A percentile compares a stretch with the other conserved stretches of the same genome.
Evolutionary conservation across 2,113 vertebrate genomes (phyloP).

Genomic region (Oreamnos americanus): DNA sequence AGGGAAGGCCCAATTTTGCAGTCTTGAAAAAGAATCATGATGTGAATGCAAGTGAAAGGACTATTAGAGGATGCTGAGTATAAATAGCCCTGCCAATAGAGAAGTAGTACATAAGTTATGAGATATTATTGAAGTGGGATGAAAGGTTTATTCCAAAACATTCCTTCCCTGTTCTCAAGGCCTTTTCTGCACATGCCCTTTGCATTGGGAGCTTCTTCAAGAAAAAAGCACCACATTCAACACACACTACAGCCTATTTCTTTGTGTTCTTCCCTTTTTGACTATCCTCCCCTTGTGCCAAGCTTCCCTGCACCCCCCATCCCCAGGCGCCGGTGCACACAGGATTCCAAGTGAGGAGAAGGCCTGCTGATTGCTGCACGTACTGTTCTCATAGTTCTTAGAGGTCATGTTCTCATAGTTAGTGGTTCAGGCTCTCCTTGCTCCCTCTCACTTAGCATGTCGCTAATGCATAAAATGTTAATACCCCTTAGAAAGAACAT

Average conservation of each 20-base stretch:
- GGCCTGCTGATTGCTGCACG: not conserved
- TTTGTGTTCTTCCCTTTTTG: not conserved
- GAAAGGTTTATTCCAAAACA: not conserved
- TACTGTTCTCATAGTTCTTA: conserved; percentile 26
- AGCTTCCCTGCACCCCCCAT: accelerated
- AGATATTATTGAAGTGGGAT: not conserved
- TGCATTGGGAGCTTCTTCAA: not conserved
- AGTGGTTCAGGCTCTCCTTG: not conserved
- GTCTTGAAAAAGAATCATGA: not conserved
- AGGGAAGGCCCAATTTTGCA: not conserved
- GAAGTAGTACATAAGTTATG: not conserved
- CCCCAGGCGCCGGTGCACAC: accelerated
- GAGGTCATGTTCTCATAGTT: not conserved
- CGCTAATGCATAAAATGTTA: conserved; percentile 57
- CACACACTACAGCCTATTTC: not conserved
- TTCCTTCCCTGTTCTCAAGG: not conserved
- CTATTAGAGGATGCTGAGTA: not conserved
- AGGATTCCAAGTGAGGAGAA: not conserved
- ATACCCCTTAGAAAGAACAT: conserved; percentile 52
- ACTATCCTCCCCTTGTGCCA: not conserved
- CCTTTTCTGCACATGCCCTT: not conserved
- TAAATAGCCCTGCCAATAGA: not conserved
- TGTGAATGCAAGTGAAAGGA: not conserved
- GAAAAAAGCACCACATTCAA: not conserved
- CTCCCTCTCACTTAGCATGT: not conserved